Evolutionary conservation across 1,140 invertebrate genomes (phyloP).

Genomic region (Aphis craccivora): DNA sequence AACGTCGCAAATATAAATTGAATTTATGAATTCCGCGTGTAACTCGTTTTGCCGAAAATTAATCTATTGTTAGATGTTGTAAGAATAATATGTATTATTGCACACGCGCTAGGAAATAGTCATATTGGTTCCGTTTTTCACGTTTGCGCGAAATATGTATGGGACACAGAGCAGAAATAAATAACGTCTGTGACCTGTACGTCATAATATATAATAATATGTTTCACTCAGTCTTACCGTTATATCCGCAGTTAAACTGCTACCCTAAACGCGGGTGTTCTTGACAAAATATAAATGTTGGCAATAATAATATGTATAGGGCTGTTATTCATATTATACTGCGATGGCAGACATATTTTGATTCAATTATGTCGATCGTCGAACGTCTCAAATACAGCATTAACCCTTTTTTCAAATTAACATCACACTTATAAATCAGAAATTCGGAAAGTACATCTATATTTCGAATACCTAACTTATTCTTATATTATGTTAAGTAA

Average conservation of each 20-base stretch:
- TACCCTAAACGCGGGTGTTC: background rate
- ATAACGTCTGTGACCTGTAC: conserved; percentile 3
- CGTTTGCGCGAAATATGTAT: background rate
- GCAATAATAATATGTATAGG: background rate
- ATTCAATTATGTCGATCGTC: background rate
- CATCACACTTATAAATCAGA: background rate
- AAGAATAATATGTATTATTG: background rate
- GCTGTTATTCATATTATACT: background rate
- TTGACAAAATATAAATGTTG: conserved; percentile 17
- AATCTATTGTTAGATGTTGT: background rate
- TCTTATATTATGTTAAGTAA: background rate
- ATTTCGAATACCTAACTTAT: background rate
- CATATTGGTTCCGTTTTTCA: background rate
- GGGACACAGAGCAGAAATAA: background rate
- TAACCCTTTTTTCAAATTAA: background rate
- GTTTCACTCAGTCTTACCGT: background rate
- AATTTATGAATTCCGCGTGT: background rate
- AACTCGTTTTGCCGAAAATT: background rate
- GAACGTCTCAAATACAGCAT: background rate
- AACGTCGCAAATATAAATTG: conserved; percentile 5
- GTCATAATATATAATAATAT: background rate
- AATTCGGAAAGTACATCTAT: background rate
- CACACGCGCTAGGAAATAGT: background rate
- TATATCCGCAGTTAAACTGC: conserved; percentile 3
- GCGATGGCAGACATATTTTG: background rate